These are phyloP conservation scores for Mellilla xanthometata DNA, from an alignment of 2,888 invertebrate genomes.

Conservation along the genomic window DNA sequence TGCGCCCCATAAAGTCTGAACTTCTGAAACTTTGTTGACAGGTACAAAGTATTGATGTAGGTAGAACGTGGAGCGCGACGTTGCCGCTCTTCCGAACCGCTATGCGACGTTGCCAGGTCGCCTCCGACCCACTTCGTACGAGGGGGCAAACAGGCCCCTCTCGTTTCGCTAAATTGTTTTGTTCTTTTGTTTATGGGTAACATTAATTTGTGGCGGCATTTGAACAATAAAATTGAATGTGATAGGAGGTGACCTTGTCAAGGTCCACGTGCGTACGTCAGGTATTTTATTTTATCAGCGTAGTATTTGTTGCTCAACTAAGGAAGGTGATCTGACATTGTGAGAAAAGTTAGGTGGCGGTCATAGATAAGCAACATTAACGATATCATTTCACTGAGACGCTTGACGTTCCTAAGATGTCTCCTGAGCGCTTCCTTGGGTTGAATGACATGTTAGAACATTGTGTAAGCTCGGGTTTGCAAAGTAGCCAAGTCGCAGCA, in stretches of 20 bases:
- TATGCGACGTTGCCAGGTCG: conserved; percentile 68
- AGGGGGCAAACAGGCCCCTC: conserved; percentile 40
- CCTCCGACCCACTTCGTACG: conserved; percentile 55
- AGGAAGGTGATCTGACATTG: no score
- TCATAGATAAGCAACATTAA: no score
- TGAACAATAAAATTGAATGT: not conserved
- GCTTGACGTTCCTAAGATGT: no score
- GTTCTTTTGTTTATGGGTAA: conserved; percentile 14
- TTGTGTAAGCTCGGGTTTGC: no score
- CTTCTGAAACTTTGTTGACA: conserved; percentile 14
- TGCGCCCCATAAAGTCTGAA: conserved; percentile 5
- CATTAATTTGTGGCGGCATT: conserved; percentile 6
- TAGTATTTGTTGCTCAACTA: no score
- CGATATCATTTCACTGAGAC: no score
- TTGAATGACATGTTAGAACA: no score
- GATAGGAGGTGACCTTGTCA: conserved; percentile 12
- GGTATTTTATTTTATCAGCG: no score
- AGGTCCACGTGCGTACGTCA: not conserved
- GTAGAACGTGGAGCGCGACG: conserved; percentile 34
- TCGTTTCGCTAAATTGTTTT: conserved; percentile 55
- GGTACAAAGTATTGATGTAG: conserved; percentile 13
- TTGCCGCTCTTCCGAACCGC: conserved; percentile 57
- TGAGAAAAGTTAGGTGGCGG: no score
- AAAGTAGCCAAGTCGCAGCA: no score
- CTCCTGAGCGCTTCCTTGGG: no score